Evolutionary conservation across 1,140 invertebrate species (phyloP), one percentile per base, ranked within the genome.

Genomic region (Armadillidium nasatum): DNA sequence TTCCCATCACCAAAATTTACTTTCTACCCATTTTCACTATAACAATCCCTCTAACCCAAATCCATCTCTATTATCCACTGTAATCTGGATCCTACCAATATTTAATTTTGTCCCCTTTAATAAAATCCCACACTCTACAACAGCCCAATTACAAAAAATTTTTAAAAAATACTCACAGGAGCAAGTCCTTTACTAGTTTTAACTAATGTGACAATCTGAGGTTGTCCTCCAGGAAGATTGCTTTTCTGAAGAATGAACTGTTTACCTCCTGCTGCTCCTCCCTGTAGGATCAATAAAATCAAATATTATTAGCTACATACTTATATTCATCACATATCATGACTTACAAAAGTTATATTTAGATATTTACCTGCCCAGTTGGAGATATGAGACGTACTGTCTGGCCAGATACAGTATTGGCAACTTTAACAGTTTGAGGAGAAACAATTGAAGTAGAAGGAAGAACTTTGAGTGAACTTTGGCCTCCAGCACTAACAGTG

Each of bases 181-280:
- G 77, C 74, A 13, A 96, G 92, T n/a, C 94, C 94, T 77, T 93
- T 92, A 19, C 91, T 90, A 0, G 94, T 95, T 85, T 97, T 97
- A 0, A 97, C 90, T 10, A 97, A 86, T 1, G 94, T 95, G 4
- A 96, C 92, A 76, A 96, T 94, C 83, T 96, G 94, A 2, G 93
- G 91, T 82, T 90, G 89, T 22, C 82, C 82, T 22, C 79, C 81
- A 13, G 82, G 82, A 10, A 87, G 87, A 7, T 85, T 84, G 4
- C 88, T 87, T 82, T 93, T 92, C 82, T 93, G 91, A 4, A 93
- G 87, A 44, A 94, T 93, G 75, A 95, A 91, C 76, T 93, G 93
- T 82, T 94, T 94, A 60, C 89, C 86, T 68, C 60, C 82, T 19
- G 80, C 79, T 19, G 82, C 23, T 10, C 54, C 15, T 0, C 21